Evolutionary conservation across 2,888 invertebrate genomes (phyloP), one percentile per base, ranked within the genome.

Genomic region (Julus scanicus): DNA sequence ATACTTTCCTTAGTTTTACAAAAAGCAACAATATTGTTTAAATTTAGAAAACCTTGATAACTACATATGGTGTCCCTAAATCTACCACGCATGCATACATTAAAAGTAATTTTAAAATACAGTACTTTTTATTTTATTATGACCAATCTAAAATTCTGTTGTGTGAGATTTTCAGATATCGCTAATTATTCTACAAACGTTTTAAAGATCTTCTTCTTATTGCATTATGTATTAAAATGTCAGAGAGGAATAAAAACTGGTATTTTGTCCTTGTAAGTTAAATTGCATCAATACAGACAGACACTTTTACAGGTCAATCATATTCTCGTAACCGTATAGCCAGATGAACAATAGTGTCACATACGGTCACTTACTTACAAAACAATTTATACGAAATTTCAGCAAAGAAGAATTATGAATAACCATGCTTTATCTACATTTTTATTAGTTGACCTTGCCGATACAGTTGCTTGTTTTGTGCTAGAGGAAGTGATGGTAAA

Each of bases 401-500:
- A 4, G 13, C 15, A 57, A 4, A 6, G 49, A 9, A 49, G 49
- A 49, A 13, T 13, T 29, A 29, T 29, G 29, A 49, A 17, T 53
- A 53, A 53, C 15, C 53, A 5, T 53, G 15, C 71, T n/a, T 1
- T 63, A n/a, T 44, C 8, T 63, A 1, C 17, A 63, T 44, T 63
- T 85, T 85, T 11, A 13, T 53, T 29, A 86, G 86, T 86, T 13
- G 9, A 53, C 15, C 15, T 86, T n/a, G 86, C 57, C 9, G 86
- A 86, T 86, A 8, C 53, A 49, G 13, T 86, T 8, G 86, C 86
- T 1, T 86, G 86, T 29, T 17, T 48, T 5, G 20, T 86, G 39
- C 29, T 86, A 5, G 86, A 86, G 17, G 86, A 86, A 37, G 86
- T 86, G 44, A 86, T n/a, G 29, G 29, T 1, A 53, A 86, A 29